phyloP scores from a whole-genome alignment of 2,113 vertebrate genomes.

The Cyanoramphus novaezelandiae region DNA sequence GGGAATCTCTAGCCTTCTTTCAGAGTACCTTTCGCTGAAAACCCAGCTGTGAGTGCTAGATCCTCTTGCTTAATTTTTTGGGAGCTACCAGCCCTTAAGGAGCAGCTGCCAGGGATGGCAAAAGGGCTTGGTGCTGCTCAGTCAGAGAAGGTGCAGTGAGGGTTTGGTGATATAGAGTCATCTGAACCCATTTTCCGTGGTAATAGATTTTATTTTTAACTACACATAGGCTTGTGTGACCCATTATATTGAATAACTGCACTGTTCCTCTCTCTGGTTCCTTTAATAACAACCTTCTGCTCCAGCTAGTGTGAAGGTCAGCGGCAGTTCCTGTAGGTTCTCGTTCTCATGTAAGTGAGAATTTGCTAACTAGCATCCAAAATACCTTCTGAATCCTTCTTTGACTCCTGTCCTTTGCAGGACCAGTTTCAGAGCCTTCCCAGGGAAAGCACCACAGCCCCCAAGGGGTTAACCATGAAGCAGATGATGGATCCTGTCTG shows the following conservation, averaged over 20 bases:
- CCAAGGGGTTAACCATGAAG: neutral
- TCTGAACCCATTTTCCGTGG: neutral
- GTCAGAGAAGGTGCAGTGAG: neutral
- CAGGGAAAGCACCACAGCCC: neutral
- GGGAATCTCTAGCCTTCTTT: neutral
- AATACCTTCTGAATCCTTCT: constrained; percentile 29
- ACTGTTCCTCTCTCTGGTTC: constrained; percentile 40
- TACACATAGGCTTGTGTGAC: constrained; percentile 51
- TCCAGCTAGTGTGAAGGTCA: constrained; percentile 69
- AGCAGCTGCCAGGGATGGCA: neutral
- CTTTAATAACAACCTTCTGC: constrained; percentile 70
- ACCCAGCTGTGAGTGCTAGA: no score
- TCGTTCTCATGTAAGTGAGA: constrained; percentile 38
- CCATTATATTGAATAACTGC: constrained; percentile 61
- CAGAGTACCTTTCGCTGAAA: neutral
- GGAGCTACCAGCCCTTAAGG: neutral
- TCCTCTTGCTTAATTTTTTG: neutral
- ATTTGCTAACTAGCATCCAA: constrained; percentile 66
- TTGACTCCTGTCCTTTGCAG: constrained; percentile 5
- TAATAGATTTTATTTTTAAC: constrained; percentile 66
- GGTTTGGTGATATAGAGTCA: neutral
- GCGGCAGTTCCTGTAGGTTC: constrained; percentile 51
- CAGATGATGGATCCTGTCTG: neutral
- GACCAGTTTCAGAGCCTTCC: neutral
- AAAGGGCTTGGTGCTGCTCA: neutral